Evolutionary conservation across 2,888 invertebrate genomes (phyloP), one percentile per base, ranked within the genome.

Genomic region (Lochmaea capreae): DNA sequence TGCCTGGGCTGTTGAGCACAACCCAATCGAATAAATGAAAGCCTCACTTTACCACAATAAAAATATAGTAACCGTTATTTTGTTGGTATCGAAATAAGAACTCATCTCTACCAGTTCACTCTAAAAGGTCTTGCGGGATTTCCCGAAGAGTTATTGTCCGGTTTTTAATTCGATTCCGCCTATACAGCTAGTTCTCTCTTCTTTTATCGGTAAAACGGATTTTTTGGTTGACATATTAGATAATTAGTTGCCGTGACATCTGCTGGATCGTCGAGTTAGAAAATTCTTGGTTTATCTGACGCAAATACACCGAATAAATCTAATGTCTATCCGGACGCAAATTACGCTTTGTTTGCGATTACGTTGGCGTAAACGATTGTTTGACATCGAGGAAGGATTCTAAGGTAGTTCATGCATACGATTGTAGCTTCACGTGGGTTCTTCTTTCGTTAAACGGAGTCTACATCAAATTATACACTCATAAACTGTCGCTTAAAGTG

Each of bases 131-230:
- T 58, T 71, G 52, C 22, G 67, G 74, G 74, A 68, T 54, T 71
- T 57, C 52, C 33, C 62, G 43, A 59, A 74, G 67, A 74, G 46
- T 67, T 71, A 74, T 74, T 65, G 74, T 67, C 67, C 52, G 59
- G 74, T 71, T 74, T 74, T 74, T 71, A 74, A 74, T 74, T 71
- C 71, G 58, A 65, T 68, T 74, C 49, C 46, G 74, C 74, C 63
- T 71, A 67, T 71, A 68, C 74, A 71, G 74, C 74, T 46, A 63
- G 59, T 74, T 74, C 5, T 46, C 68, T 73, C 42, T 67, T 65
- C 10, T 43, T 52, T 69, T 26, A 59, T 69, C 59, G 52, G 33
- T n/a, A 12, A 61, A 5, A 8, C 33, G 61, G 61, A 33, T 61
- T 61, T 61, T 61, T 61, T 61, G 61, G 33, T 67, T 67, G 67